Evolutionary conservation across 2,113 vertebrate genomes (phyloP).

Genomic region (Carassius auratus): DNA sequence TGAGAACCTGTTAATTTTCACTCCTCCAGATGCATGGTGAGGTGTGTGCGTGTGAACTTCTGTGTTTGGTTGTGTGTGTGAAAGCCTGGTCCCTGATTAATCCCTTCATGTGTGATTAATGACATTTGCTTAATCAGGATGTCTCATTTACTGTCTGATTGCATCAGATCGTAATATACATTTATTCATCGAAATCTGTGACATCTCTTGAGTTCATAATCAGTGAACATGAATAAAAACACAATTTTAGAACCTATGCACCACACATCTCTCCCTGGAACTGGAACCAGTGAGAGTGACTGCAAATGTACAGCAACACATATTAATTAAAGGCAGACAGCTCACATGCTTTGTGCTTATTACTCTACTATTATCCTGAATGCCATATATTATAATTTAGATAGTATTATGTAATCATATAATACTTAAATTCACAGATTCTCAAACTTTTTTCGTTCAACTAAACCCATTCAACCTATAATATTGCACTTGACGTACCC

Average conservation of each 20-base stretch:
- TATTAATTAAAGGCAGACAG: not conserved
- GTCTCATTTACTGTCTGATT: constrained; percentile 63
- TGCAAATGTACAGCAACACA: too few species aligned
- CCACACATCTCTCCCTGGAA: not conserved
- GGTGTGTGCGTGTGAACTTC: not conserved
- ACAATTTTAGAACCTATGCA: constrained; percentile 20
- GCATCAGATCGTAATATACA: constrained; percentile 55
- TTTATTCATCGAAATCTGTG: constrained; percentile 49
- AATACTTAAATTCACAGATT: not conserved
- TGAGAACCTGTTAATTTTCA: constrained; percentile 15
- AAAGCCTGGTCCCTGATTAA: constrained; percentile 56
- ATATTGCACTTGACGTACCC: not conserved
- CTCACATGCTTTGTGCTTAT: not conserved
- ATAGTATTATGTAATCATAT: not conserved
- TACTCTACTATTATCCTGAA: not conserved
- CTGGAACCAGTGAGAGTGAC: not conserved
- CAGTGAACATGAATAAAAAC: constrained; percentile 53
- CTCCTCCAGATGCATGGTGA: constrained; percentile 5
- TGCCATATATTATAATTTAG: not conserved
- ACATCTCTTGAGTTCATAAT: constrained; percentile 51
- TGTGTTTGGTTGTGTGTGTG: constrained; percentile 4
- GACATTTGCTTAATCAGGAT: constrained; percentile 65
- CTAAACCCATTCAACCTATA: too few species aligned
- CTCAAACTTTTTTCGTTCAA: not conserved
- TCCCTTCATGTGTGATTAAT: constrained; percentile 64